A percentile compares a stretch with the other conserved stretches of the same genome.
These are phyloP conservation scores for Pomatorhinus ruficollis DNA, from an alignment of 2,113 vertebrate genomes.

Conservation along the genomic window DNA sequence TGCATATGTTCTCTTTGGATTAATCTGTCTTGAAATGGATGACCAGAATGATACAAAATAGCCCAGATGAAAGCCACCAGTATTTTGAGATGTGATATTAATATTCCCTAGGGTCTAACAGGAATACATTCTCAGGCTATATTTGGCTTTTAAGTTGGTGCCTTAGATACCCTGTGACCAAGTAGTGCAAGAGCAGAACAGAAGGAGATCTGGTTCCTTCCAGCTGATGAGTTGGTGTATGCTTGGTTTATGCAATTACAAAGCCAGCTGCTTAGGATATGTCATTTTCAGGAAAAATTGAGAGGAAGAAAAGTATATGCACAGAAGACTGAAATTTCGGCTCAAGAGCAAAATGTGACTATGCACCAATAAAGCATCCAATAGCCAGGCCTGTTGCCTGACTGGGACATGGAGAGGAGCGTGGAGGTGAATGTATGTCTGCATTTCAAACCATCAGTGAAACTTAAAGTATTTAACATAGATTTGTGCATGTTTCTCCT, in stretches of 20 bases:
- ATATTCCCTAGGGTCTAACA: not conserved
- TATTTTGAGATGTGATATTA: not conserved
- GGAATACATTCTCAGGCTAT: not conserved
- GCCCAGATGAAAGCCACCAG: not conserved
- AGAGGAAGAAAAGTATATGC: conserved; percentile 7
- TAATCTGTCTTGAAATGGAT: not conserved
- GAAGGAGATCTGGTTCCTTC: conserved; percentile 48
- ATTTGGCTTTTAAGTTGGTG: not conserved
- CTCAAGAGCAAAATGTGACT: conserved; percentile 32
- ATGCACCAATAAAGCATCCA: not conserved
- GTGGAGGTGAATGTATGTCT: not conserved
- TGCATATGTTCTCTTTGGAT: not conserved
- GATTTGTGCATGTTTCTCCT: not conserved
- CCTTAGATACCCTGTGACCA: conserved; percentile 41
- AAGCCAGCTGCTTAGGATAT: conserved; percentile 56
- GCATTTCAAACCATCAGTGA: conserved; percentile 10
- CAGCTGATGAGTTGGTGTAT: conserved; percentile 63
- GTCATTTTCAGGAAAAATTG: conserved; percentile 22
- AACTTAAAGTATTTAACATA: conserved; percentile 1
- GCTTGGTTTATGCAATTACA: conserved; percentile 39
- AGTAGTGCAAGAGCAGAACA: conserved; percentile 45
- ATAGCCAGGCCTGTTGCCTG: not conserved
- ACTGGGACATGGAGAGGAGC: not conserved
- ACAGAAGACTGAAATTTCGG: conserved; percentile 41
- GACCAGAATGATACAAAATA: not conserved